Evolutionary conservation across 2,888 invertebrate genomes (phyloP).

Genomic region (Caenorhabditis panamensis): DNA sequence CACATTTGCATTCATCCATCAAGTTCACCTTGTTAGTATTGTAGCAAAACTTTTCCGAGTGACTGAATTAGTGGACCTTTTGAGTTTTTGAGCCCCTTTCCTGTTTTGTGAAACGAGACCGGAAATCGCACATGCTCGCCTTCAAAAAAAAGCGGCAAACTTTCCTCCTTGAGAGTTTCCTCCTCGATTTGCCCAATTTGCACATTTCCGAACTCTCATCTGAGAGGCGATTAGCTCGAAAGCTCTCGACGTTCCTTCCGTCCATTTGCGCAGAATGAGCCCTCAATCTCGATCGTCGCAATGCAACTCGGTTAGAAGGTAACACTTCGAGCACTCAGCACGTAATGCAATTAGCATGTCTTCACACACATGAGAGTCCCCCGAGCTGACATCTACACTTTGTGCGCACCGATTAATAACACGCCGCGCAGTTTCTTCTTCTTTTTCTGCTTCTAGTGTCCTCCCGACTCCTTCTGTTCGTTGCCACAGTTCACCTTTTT

Average conservation of each 20-base stretch:
- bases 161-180: background rate
- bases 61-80: slow-evolving; percentile 36
- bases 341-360: slow-evolving; percentile 52
- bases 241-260: slow-evolving; percentile 33
- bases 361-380: slow-evolving; percentile 21
- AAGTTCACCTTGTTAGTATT: slow-evolving; percentile 35
- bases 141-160: slow-evolving; percentile 7
- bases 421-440: slow-evolving; percentile 19
- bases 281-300: slow-evolving; percentile 32
- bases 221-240: slow-evolving; percentile 23
- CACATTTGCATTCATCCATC: slow-evolving; percentile 40
- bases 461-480: background rate
- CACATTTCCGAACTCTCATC: slow-evolving; percentile 14
- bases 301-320: slow-evolving; percentile 42
- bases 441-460: slow-evolving; percentile 1
- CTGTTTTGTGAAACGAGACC: background rate
- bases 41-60: slow-evolving; percentile 41
- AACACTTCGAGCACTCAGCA: slow-evolving; percentile 43
- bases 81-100: slow-evolving; percentile 7
- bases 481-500: slow-evolving; percentile 31
- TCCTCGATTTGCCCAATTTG: slow-evolving; percentile 21
- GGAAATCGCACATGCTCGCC: too few species aligned
- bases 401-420: slow-evolving; percentile 48
- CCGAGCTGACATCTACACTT: slow-evolving; percentile 49
- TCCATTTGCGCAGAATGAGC: slow-evolving; percentile 47